Evolutionary conservation across 2,888 invertebrate genomes (phyloP).

Genomic region (Tenthredo livida): DNA sequence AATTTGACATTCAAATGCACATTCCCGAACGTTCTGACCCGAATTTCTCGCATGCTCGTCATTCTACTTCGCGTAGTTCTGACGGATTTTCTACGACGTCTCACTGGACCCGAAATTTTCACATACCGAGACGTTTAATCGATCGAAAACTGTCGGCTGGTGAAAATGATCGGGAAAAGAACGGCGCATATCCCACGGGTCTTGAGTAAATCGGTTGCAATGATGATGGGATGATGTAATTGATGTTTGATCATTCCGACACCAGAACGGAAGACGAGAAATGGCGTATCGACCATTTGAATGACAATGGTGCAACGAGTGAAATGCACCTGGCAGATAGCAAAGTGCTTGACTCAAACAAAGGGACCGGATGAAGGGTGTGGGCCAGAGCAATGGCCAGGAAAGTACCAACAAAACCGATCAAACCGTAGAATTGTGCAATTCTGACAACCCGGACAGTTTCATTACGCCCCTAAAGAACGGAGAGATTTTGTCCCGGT

Average conservation of each 20-base stretch:
- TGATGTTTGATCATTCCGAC: conserved; percentile 2
- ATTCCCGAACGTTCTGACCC: conserved; percentile 20
- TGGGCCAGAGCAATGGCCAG: conserved; percentile 22
- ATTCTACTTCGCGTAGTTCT: neutral
- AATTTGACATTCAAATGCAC: conserved; percentile 44
- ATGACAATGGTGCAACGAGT: conserved; percentile 52
- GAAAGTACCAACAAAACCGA: conserved; percentile 48
- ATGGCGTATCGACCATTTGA: conserved; percentile 49
- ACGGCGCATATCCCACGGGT: neutral
- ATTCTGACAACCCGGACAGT: conserved; percentile 34
- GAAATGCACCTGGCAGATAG: conserved; percentile 48
- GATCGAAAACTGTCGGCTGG: neutral
- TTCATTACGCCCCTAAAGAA: conserved; percentile 24
- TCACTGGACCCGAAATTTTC: neutral
- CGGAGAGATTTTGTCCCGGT: neutral
- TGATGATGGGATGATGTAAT: conserved; percentile 13
- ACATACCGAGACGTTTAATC: neutral
- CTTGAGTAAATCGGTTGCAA: neutral
- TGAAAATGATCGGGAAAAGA: no score
- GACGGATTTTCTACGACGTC: neutral
- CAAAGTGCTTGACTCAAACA: conserved; percentile 46
- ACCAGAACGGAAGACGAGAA: conserved; percentile 47
- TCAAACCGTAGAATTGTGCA: conserved; percentile 30
- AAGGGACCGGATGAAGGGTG: conserved; percentile 53
- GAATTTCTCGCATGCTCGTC: conserved; percentile 6